phyloP scores from a whole-genome alignment of 2,113 vertebrate genomes.

The Tragelaphus imberbis region DNA sequence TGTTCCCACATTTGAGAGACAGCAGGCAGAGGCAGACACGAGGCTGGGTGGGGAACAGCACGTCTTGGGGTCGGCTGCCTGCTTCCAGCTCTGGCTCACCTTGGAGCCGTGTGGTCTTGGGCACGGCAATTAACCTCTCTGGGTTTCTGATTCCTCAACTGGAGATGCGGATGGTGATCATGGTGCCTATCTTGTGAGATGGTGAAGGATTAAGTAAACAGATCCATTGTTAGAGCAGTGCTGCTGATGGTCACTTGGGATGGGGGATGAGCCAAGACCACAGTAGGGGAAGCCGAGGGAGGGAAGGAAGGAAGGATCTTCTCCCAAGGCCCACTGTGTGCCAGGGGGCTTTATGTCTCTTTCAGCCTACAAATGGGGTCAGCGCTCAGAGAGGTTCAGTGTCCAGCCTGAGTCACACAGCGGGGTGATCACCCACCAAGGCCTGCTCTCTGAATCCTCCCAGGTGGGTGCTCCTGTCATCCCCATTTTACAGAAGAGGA shows the following conservation, averaged over 20 bases:
- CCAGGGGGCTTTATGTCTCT: not conserved
- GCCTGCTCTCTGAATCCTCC: fast-evolving
- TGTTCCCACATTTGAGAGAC: not conserved
- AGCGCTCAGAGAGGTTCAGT: not conserved
- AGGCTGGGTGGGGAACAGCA: not conserved
- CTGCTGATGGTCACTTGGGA: no score
- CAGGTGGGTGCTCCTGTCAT: no score
- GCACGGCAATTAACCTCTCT: not conserved
- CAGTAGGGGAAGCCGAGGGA: fast-evolving
- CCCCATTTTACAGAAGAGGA: not conserved
- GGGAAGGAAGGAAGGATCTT: no score
- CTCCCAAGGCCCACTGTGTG: fast-evolving
- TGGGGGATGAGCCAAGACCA: not conserved
- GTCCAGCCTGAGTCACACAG: not conserved
- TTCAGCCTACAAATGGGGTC: not conserved
- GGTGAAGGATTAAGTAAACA: not conserved
- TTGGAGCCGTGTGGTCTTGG: not conserved
- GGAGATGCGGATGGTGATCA: not conserved
- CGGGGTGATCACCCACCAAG: not conserved
- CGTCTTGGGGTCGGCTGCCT: fast-evolving
- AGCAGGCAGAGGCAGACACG: not conserved
- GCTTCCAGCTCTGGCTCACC: fast-evolving
- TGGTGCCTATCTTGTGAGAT: fast-evolving
- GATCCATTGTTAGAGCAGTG: fast-evolving
- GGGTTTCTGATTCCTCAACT: not conserved